phyloP scores from a whole-genome alignment of 2,113 vertebrate genomes.

The Gallinago paraguaiae region DNA sequence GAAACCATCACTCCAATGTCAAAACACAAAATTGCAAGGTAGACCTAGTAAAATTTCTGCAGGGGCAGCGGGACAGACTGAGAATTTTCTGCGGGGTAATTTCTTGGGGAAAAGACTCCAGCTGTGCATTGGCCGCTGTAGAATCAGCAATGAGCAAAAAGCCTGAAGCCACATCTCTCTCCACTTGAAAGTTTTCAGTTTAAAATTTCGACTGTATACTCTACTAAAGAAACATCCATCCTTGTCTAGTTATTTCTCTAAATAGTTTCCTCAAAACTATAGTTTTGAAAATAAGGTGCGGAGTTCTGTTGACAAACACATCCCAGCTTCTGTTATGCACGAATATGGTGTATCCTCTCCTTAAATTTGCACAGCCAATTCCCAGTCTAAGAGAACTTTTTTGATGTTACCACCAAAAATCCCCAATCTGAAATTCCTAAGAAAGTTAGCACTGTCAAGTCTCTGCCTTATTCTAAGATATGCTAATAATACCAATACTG shows the following conservation, averaged over 20 bases:
- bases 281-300: not conserved
- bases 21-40: slow-evolving; percentile 11
- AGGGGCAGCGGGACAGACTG: not conserved
- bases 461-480: not conserved
- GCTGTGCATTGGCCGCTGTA: not conserved
- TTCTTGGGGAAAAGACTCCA: slow-evolving; percentile 33
- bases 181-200: not conserved
- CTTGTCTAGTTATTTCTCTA: not conserved
- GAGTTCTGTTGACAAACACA: not conserved
- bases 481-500: not conserved
- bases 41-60: slow-evolving; percentile 23
- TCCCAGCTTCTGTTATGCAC: not conserved
- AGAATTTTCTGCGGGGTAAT: slow-evolving; percentile 33
- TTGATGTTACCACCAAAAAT: not conserved
- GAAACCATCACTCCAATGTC: not conserved
- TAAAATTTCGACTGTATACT: not conserved
- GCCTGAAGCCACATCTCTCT: not conserved
- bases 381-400: not conserved
- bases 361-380: not conserved
- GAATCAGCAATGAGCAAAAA: not conserved
- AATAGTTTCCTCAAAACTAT: not conserved
- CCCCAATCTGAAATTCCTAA: not conserved
- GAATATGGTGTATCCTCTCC: not conserved
- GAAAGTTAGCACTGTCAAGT: not conserved
- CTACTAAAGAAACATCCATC: not conserved